phyloP scores from a whole-genome alignment of 2,888 invertebrate species.

The Chloromyia formosa region DNA sequence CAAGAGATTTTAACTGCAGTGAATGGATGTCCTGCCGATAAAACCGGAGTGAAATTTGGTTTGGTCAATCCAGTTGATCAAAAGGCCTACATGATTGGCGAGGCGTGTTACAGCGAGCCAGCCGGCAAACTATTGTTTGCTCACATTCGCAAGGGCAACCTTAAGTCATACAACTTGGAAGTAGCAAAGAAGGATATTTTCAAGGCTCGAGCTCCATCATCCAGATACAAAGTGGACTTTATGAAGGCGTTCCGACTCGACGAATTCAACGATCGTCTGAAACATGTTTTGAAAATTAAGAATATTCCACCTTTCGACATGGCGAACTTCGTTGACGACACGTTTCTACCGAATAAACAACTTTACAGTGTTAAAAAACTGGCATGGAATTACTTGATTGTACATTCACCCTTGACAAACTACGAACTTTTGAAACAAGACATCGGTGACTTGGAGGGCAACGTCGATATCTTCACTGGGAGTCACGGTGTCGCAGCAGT shows the following conservation, averaged over 20 bases:
- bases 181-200: conserved; percentile 51
- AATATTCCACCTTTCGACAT: conserved; percentile 52
- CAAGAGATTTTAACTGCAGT: conserved; percentile 54
- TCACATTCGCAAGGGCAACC: conserved; percentile 53
- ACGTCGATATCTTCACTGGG: conserved; percentile 55
- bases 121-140: conserved; percentile 54
- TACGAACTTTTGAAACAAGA: conserved; percentile 53
- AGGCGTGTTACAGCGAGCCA: conserved; percentile 54
- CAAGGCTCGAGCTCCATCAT: conserved; percentile 53
- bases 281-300: conserved; percentile 48
- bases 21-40: conserved; percentile 52
- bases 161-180: conserved; percentile 31
- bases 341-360: conserved; percentile 53
- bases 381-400: conserved; percentile 56
- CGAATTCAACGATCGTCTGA: conserved; percentile 53
- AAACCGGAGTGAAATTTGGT: conserved; percentile 53
- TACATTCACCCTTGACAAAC: conserved; percentile 52
- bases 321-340: conserved; percentile 52
- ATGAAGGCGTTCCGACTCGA: conserved; percentile 54
- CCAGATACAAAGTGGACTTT: conserved; percentile 55
- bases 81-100: conserved; percentile 54
- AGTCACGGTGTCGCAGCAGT: conserved; percentile 53
- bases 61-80: conserved; percentile 55
- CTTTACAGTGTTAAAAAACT: conserved; percentile 54
- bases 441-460: conserved; percentile 50